Conservation (phyloP, 2,888 invertebrate species). For the Baccha elongata region DNA sequence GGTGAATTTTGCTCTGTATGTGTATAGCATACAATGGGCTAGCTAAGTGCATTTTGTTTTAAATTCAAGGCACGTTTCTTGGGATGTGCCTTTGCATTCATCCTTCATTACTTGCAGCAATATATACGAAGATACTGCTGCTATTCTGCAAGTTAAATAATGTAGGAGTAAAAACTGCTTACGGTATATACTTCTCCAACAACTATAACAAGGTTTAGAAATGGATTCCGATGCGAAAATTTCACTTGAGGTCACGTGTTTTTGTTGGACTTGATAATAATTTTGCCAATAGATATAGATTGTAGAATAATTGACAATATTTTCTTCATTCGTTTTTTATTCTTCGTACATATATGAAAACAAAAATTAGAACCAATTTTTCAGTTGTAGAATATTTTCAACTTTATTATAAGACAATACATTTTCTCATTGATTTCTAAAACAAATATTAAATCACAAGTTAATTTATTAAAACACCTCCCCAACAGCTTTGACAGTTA, state of each 20-base stretch:
- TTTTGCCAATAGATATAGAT: too few species aligned
- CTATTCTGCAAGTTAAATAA: slow-evolving; percentile 15
- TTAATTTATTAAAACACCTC: slow-evolving; percentile 64
- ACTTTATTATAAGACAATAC: too few species aligned
- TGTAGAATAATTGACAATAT: too few species aligned
- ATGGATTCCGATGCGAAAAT: slow-evolving; percentile 21
- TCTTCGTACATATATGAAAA: too few species aligned
- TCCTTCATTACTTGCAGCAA: slow-evolving; percentile 49
- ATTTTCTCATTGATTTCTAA: too few species aligned
- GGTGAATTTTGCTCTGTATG: background rate
- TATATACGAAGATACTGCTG: background rate
- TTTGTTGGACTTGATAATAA: slow-evolving; percentile 32
- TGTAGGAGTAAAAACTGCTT: background rate
- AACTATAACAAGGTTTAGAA: slow-evolving; percentile 1
- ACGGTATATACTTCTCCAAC: background rate
- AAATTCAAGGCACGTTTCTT: slow-evolving; percentile 52
- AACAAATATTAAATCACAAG: background rate
- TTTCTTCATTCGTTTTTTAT: too few species aligned
- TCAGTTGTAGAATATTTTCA: too few species aligned
- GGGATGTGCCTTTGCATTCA: slow-evolving; percentile 56
- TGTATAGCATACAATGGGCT: background rate
- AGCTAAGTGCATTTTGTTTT: slow-evolving; percentile 26
- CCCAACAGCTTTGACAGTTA: slow-evolving; percentile 79
- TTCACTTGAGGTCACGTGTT: slow-evolving; percentile 17
- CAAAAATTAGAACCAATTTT: too few species aligned